Percentiles rank a stretch among this genome's conserved stretches.
Conservation (phyloP, 2,797 vertebrate species). For the Enteromius anoplus region DNA sequence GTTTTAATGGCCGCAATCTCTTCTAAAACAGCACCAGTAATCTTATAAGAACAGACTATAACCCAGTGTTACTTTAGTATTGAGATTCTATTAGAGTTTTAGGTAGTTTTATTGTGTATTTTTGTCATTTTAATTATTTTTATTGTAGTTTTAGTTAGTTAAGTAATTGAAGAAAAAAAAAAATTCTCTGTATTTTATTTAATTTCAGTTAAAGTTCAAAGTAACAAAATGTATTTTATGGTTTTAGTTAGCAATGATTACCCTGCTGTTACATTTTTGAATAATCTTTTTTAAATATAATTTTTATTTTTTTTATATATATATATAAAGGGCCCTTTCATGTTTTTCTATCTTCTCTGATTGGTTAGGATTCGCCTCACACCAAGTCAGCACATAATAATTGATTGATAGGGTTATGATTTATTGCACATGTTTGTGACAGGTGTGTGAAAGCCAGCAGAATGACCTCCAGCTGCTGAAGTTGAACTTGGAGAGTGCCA, state of each 20-base stretch:
- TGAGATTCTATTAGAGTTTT: not conserved
- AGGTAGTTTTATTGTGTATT: not conserved
- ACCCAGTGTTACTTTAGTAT: not conserved
- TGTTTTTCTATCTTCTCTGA: not conserved
- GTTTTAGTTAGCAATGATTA: not conserved
- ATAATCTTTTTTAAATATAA: not conserved
- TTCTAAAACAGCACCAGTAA: not conserved
- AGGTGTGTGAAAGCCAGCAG: constrained; percentile 88
- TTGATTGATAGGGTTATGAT: not conserved
- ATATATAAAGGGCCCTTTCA: not conserved
- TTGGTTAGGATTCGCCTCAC: not conserved
- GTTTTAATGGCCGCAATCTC: not conserved
- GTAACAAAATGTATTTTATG: not conserved
- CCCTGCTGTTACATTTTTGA: not conserved
- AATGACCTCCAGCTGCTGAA: constrained; percentile 84
- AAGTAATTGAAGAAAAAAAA: not conserved
- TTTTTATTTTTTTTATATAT: not conserved
- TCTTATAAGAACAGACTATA: not conserved
- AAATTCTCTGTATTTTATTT: not conserved
- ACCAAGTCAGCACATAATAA: not conserved
- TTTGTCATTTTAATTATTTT: not conserved
- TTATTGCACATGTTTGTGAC: constrained; percentile 37
- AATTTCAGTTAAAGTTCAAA: not conserved
- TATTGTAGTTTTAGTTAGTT: not conserved
- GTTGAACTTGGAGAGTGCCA: constrained; percentile 79